Evolutionary conservation across 1,140 invertebrate genomes (phyloP).

Genomic region (Telenomus remus): DNA sequence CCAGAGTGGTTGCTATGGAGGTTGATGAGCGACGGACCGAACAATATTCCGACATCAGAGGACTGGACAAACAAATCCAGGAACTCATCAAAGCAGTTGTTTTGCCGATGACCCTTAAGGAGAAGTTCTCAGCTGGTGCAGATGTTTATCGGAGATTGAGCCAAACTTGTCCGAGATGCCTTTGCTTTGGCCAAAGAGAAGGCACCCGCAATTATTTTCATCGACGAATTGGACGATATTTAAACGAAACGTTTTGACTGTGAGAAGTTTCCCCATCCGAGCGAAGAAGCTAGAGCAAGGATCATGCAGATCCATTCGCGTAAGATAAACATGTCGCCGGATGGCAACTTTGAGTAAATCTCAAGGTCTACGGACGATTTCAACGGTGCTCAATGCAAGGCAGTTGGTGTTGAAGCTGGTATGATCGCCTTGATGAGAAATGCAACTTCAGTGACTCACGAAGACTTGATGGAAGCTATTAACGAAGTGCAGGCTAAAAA

Average conservation of each 20-base stretch:
- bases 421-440: constrained; percentile 99
- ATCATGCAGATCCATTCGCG: constrained; percentile 99
- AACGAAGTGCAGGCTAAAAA: no score
- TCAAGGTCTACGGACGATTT: constrained; percentile 99
- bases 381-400: constrained; percentile 99
- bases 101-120: no score
- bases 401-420: constrained; percentile 99
- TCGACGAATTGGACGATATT: constrained; percentile 99
- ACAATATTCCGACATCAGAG: no score
- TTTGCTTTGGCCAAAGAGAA: constrained; percentile 99
- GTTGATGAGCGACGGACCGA: no score
- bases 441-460: constrained; percentile 93
- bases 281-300: constrained; percentile 99
- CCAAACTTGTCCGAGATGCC: constrained; percentile 97
- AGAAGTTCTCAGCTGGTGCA: constrained; percentile 99
- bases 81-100: constrained; percentile 96
- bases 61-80: no score
- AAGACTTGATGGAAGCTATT: no score
- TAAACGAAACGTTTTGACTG: constrained; percentile 99
- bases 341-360: constrained; percentile 99
- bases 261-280: constrained; percentile 99
- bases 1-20: no score
- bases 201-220: constrained; percentile 99
- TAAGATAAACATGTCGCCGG: constrained; percentile 99
- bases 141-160: constrained; percentile 99